These are phyloP conservation scores for Hemibagrus guttatus DNA, from an alignment of 2,797 vertebrate genomes.

Conservation along the genomic window DNA sequence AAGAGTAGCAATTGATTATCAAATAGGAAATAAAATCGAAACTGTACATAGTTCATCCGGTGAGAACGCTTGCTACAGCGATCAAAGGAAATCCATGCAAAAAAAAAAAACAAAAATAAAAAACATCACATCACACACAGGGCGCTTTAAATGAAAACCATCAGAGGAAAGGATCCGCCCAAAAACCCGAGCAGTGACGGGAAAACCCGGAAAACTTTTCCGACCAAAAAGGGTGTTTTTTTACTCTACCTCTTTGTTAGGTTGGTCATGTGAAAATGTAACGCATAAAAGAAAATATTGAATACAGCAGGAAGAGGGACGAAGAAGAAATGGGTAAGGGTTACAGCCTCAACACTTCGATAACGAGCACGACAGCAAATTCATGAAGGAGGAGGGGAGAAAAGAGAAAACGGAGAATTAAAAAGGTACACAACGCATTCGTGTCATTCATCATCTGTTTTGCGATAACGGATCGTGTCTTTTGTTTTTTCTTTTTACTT, in stretches of 20 bases:
- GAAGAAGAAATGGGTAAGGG: constrained; percentile 16
- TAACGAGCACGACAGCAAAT: not conserved
- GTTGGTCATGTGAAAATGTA: not conserved
- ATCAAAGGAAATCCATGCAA: constrained; percentile 38
- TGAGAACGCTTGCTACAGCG: constrained; percentile 72
- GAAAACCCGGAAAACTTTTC: not conserved
- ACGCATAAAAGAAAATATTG: too few relatives aligned
- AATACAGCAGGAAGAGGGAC: constrained; percentile 11
- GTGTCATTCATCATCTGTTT: not conserved
- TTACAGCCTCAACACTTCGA: not conserved
- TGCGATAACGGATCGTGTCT: constrained; percentile 1
- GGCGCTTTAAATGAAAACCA: not conserved
- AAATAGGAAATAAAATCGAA: constrained; percentile 84
- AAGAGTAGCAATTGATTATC: constrained; percentile 89
- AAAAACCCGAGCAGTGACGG: not conserved
- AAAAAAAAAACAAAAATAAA: not conserved
- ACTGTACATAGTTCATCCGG: constrained; percentile 85
- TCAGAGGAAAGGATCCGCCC: not conserved
- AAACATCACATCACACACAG: not conserved
- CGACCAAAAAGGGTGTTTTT: not conserved
- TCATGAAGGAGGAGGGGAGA: not conserved
- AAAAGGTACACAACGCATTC: not conserved
- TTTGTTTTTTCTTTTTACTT: too few relatives aligned
- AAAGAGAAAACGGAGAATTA: not conserved
- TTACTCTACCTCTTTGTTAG: not conserved